Conservation (phyloP, 2,888 invertebrate species). For the Nineta flava region DNA sequence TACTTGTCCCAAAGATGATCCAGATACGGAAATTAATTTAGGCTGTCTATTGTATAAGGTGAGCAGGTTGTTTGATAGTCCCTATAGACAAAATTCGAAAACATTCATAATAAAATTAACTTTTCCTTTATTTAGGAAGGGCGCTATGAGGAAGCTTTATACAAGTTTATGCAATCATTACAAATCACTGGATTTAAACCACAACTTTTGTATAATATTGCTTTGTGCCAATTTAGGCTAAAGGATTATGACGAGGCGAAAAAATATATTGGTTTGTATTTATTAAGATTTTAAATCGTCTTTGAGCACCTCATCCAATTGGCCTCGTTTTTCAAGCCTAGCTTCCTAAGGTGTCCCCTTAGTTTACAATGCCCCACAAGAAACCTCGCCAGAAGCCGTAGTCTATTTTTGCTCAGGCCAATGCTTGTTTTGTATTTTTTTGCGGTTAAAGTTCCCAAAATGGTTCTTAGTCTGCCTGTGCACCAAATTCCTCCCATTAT, state of each 20-base stretch:
- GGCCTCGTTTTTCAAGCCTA: too few relatives aligned
- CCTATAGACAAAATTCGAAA: too few relatives aligned
- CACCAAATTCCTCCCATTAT: too few relatives aligned
- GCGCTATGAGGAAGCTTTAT: conserved; percentile 77
- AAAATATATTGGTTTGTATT: conserved; percentile 65
- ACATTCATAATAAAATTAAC: background rate
- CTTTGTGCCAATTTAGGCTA: conserved; percentile 82
- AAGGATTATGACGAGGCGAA: conserved; percentile 88
- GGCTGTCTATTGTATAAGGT: conserved; percentile 91
- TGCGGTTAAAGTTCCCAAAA: too few relatives aligned
- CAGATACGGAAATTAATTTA: conserved; percentile 87
- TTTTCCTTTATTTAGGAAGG: conserved; percentile 42
- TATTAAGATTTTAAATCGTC: background rate
- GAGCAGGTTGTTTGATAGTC: conserved; percentile 18
- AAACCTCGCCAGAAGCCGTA: too few relatives aligned
- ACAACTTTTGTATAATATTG: conserved; percentile 88
- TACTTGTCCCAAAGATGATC: conserved; percentile 72
- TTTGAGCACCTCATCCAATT: too few relatives aligned
- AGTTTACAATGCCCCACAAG: too few relatives aligned
- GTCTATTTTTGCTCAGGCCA: too few relatives aligned
- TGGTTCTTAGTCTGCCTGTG: too few relatives aligned
- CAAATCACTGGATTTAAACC: conserved; percentile 82
- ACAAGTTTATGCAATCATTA: conserved; percentile 74
- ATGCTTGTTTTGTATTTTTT: too few relatives aligned
- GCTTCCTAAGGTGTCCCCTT: too few relatives aligned